A percentile compares a stretch with the other conserved stretches of the same genome.
These are phyloP conservation scores for Leptopilina myrica DNA, from an alignment of 2,888 invertebrate species.

Conservation along the genomic window DNA sequence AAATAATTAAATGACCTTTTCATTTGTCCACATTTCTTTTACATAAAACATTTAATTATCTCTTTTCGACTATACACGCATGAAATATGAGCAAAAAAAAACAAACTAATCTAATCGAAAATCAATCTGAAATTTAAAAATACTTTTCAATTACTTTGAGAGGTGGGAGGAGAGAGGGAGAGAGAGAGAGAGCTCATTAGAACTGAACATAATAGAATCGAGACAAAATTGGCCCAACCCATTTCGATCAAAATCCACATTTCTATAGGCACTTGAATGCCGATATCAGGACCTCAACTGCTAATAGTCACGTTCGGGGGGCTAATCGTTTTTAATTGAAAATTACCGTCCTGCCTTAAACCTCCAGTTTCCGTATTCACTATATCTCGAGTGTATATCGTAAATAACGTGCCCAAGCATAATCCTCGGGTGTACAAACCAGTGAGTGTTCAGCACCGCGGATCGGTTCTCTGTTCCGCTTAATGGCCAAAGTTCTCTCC, in stretches of 20 bases:
- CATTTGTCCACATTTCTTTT: too few relatives aligned
- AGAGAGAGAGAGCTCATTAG: neutral
- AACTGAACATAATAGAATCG: slow-evolving; percentile 5
- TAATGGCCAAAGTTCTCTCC: slow-evolving; percentile 29
- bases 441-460: neutral
- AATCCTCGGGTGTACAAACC: slow-evolving; percentile 20
- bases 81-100: neutral
- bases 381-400: slow-evolving; percentile 34
- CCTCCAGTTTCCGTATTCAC: slow-evolving; percentile 21
- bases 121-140: neutral
- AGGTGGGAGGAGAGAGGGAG: neutral
- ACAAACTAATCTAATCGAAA: neutral
- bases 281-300: slow-evolving; percentile 12
- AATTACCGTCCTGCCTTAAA: slow-evolving; percentile 44
- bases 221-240: slow-evolving; percentile 13
- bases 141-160: slow-evolving; percentile 8
- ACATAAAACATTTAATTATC: too few relatives aligned
- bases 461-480: slow-evolving; percentile 16
- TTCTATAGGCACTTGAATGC: neutral
- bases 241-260: slow-evolving; percentile 12
- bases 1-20: too few relatives aligned
- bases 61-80: too few relatives aligned
- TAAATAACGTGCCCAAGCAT: slow-evolving; percentile 27
- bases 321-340: slow-evolving; percentile 53
- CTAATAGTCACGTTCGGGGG: slow-evolving; percentile 3